Conservation (phyloP, 2,888 invertebrate species). For the Atrina japonica region DNA sequence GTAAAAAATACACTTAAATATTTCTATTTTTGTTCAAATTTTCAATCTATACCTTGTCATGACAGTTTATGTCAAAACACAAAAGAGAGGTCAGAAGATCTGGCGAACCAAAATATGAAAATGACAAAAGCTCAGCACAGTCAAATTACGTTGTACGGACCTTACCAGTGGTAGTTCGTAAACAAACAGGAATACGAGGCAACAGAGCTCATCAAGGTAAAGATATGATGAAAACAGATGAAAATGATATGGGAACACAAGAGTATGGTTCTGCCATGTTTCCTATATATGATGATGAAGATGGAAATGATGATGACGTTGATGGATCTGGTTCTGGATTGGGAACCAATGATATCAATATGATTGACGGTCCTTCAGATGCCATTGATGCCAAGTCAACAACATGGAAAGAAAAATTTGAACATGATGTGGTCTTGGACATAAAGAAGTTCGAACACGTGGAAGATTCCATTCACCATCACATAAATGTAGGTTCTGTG, state of each 20-base stretch:
- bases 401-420: not conserved
- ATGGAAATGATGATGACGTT: slow-evolving; percentile 16
- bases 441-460: not conserved
- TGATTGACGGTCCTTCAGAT: not conserved
- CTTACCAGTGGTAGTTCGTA: too few species aligned
- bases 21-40: too few species aligned
- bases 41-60: too few species aligned
- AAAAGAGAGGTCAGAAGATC: too few species aligned
- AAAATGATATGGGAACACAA: not conserved
- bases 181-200: too few species aligned
- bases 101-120: too few species aligned
- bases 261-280: slow-evolving; percentile 2
- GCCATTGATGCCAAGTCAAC: not conserved
- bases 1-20: too few species aligned
- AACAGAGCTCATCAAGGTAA: not conserved
- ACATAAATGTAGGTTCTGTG: not conserved
- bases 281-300: slow-evolving; percentile 12
- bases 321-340: not conserved
- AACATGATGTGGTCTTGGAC: too few species aligned
- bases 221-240: not conserved
- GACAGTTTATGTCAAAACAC: too few species aligned
- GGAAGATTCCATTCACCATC: slow-evolving; percentile 6
- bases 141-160: too few species aligned
- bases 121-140: too few species aligned
- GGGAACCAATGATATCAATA: too few species aligned